Conservation (phyloP, 2,888 invertebrate species). For the Biston stratarius region DNA sequence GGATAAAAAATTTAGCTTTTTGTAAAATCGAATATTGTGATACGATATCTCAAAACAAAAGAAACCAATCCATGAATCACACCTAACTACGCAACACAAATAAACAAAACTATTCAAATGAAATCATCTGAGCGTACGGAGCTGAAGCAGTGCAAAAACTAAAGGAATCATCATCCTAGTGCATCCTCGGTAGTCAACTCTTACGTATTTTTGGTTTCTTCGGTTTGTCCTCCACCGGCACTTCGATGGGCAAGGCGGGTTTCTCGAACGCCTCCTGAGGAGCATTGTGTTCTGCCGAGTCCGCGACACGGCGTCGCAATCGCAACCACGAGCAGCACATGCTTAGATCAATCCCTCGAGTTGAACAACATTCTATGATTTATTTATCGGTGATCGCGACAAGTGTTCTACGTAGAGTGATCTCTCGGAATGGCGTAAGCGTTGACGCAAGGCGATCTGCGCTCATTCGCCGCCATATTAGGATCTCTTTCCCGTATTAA, state of each 20-base stretch:
- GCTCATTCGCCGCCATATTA: conserved; percentile 73
- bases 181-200: conserved; percentile 51
- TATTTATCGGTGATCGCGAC: conserved; percentile 42
- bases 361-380: background rate
- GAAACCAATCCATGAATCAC: conserved; percentile 63
- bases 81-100: conserved; percentile 49
- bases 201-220: conserved; percentile 75
- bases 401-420: conserved; percentile 69
- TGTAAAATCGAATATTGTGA: background rate
- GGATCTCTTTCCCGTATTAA: conserved; percentile 77
- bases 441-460: conserved; percentile 81
- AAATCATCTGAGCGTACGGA: conserved; percentile 41
- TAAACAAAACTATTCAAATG: conserved; percentile 45
- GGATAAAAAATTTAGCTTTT: background rate
- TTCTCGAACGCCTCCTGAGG: conserved; percentile 71
- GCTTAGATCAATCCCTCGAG: conserved; percentile 42
- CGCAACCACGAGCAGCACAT: conserved; percentile 84
- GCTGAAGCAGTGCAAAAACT: conserved; percentile 62
- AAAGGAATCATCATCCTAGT: conserved; percentile 47
- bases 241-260: conserved; percentile 52
- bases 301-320: conserved; percentile 76
- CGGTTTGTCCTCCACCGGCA: conserved; percentile 55
- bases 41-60: conserved; percentile 33
- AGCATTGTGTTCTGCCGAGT: conserved; percentile 63
- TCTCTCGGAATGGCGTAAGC: conserved; percentile 72